These are phyloP conservation scores for Planococcus citri DNA, from an alignment of 1,140 invertebrate genomes.

Conservation along the genomic window DNA sequence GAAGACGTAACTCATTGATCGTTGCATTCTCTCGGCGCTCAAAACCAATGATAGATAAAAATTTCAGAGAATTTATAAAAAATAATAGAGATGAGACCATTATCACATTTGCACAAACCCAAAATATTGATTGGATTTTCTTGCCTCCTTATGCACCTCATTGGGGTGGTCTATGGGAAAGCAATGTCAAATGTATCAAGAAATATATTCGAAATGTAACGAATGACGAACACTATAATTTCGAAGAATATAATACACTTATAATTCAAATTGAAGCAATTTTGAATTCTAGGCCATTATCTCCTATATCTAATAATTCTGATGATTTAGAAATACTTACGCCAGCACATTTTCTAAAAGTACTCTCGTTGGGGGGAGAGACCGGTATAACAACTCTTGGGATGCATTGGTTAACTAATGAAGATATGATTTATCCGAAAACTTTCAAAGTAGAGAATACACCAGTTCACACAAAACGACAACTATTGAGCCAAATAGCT, in stretches of 20 bases:
- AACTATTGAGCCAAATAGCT: slow-evolving; percentile 25
- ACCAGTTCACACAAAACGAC: no score
- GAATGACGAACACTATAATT: slow-evolving; percentile 26
- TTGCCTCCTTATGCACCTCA: slow-evolving; percentile 31
- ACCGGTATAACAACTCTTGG: no score
- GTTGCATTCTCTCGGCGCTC: no score
- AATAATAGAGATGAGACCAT: background rate
- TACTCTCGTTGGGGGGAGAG: no score
- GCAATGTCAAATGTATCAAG: slow-evolving; percentile 31
- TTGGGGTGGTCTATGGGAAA: slow-evolving; percentile 34
- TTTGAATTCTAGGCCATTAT: slow-evolving; percentile 29
- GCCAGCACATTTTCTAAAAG: slow-evolving; percentile 27
- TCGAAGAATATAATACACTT: slow-evolving; percentile 31
- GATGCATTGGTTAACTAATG: no score
- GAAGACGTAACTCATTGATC: no score
- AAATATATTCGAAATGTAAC: slow-evolving; percentile 30
- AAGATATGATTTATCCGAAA: no score
- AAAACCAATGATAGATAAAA: background rate
- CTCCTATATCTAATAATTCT: background rate
- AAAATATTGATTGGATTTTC: slow-evolving; percentile 23
- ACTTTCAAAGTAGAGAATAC: no score
- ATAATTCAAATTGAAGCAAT: slow-evolving; percentile 29
- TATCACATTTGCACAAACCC: background rate
- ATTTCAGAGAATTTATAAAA: background rate
- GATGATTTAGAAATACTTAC: slow-evolving; percentile 24